phyloP scores from a whole-genome alignment of 1,140 invertebrate species.

The Hyles vespertilio region DNA sequence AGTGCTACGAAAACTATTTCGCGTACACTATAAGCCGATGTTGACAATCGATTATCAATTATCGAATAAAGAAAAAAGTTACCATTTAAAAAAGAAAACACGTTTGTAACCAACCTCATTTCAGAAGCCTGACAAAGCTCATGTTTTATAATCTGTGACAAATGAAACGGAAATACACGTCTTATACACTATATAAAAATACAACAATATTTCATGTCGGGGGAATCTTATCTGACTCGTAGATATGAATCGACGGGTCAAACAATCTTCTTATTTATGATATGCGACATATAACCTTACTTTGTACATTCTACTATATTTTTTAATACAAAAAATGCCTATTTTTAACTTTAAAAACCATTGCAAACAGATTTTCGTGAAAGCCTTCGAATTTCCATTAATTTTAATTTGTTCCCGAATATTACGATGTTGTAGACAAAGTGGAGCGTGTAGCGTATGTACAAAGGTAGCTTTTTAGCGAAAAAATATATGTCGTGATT shows the following conservation, averaged over 20 bases:
- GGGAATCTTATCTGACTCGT: constrained; percentile 9
- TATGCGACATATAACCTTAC: constrained; percentile 8
- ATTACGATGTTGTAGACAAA: too few relatives aligned
- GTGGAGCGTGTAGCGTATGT: too few relatives aligned
- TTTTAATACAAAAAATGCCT: background rate
- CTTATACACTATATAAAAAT: constrained; percentile 67
- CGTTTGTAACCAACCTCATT: too few relatives aligned
- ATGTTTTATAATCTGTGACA: too few relatives aligned
- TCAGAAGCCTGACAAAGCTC: too few relatives aligned
- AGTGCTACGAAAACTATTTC: constrained; percentile 15
- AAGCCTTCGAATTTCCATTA: background rate
- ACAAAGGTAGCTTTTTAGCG: too few relatives aligned
- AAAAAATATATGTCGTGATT: too few relatives aligned
- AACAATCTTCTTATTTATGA: constrained; percentile 4
- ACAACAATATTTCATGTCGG: constrained; percentile 51
- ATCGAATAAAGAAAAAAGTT: too few relatives aligned
- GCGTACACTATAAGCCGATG: too few relatives aligned
- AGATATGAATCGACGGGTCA: background rate
- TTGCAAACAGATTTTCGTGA: background rate
- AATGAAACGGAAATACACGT: background rate
- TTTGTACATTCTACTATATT: constrained; percentile 4
- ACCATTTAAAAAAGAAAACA: too few relatives aligned
- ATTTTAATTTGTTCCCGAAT: constrained; percentile 6
- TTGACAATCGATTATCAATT: too few relatives aligned
- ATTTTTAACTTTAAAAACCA: constrained; percentile 1